A percentile compares a stretch with the other conserved stretches of the same genome.
phyloP scores from a whole-genome alignment of 2,113 vertebrate genomes.

The Zosterops borbonicus region DNA sequence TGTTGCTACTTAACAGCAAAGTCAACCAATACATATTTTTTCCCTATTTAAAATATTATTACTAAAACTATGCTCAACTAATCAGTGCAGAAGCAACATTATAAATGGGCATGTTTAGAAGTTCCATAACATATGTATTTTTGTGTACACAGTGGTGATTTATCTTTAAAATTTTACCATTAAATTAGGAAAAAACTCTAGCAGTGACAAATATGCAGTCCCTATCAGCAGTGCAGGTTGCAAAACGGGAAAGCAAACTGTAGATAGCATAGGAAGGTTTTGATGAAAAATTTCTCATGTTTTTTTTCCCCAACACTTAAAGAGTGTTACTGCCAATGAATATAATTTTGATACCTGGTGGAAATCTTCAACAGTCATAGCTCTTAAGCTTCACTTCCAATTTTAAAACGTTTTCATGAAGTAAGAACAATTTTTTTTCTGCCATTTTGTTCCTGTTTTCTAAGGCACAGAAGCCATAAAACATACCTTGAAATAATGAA shows the following conservation, averaged over 20 bases:
- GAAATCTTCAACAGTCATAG: background rate
- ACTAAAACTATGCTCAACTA: background rate
- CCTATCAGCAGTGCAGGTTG: background rate
- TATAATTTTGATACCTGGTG: background rate
- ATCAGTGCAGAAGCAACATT: slow-evolving; percentile 14
- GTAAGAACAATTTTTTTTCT: background rate
- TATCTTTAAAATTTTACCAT: background rate
- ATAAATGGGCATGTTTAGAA: slow-evolving; percentile 9
- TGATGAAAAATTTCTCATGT: background rate
- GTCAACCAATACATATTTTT: background rate
- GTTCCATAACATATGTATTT: background rate
- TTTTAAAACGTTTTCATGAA: background rate
- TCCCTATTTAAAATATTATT: background rate
- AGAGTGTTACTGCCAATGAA: background rate
- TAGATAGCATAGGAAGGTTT: background rate
- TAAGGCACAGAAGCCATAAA: background rate
- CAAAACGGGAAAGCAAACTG: background rate
- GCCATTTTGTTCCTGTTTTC: background rate
- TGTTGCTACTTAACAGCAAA: slow-evolving; percentile 32
- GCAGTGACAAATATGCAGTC: background rate
- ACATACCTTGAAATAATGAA: background rate
- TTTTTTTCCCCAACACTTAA: background rate
- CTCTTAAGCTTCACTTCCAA: background rate
- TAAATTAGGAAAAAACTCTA: background rate
- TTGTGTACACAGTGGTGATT: background rate